These are phyloP conservation scores for Lacerta agilis DNA, from an alignment of 2,797 vertebrate genomes.

Conservation along the genomic window DNA sequence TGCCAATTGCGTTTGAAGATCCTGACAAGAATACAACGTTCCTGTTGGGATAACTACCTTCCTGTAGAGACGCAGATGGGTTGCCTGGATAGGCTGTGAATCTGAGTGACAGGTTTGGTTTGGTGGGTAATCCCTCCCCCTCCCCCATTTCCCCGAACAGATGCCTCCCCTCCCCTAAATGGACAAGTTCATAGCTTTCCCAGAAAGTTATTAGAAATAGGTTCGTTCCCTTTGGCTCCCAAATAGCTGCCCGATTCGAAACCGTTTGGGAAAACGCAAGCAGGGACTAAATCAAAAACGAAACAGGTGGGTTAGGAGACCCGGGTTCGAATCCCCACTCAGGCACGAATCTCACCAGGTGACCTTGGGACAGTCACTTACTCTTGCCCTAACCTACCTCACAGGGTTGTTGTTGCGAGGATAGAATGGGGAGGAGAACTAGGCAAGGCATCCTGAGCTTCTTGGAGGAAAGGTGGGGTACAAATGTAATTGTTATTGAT, in stretches of 20 bases:
- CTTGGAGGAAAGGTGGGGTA: too few relatives aligned
- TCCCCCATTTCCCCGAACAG: neutral
- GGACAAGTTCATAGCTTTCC: neutral
- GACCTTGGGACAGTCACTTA: too few relatives aligned
- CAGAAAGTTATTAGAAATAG: constrained; percentile 30
- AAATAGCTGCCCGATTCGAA: neutral
- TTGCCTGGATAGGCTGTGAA: constrained; percentile 68
- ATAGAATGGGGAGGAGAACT: too few relatives aligned
- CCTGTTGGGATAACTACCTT: constrained; percentile 75
- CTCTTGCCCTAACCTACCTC: too few relatives aligned
- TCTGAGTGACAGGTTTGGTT: constrained; percentile 67
- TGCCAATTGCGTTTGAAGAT: constrained; percentile 72
- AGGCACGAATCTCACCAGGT: too few relatives aligned
- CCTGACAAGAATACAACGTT: constrained; percentile 72
- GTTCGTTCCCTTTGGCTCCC: neutral
- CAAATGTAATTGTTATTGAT: too few relatives aligned
- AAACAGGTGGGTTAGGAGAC: too few relatives aligned
- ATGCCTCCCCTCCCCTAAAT: constrained; percentile 34
- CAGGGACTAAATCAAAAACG: too few relatives aligned
- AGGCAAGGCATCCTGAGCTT: too few relatives aligned
- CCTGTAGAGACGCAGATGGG: constrained; percentile 70
- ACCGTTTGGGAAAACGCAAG: neutral
- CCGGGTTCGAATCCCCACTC: too few relatives aligned
- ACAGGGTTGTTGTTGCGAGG: too few relatives aligned
- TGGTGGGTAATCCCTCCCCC: neutral